These are phyloP conservation scores for Grammomys dolichurus DNA, from an alignment of 2,113 vertebrate genomes.

Conservation along the genomic window DNA sequence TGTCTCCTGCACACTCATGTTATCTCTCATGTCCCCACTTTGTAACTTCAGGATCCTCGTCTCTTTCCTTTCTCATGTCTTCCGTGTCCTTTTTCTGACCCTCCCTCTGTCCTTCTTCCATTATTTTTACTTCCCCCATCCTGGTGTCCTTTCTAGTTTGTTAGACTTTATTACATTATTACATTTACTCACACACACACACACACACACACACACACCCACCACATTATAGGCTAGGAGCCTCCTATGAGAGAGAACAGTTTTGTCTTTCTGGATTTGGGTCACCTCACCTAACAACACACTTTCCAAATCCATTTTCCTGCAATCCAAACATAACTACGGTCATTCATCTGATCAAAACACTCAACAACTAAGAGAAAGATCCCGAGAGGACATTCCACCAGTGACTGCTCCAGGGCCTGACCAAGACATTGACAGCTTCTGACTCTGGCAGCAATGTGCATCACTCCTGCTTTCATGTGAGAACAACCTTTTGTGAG, in stretches of 20 bases:
- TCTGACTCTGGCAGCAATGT: neutral
- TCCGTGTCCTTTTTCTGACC: neutral
- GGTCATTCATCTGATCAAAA: neutral
- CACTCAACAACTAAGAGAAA: neutral
- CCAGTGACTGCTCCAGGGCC: neutral
- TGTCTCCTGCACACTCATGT: neutral
- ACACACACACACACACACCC: neutral
- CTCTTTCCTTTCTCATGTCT: neutral
- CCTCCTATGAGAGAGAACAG: neutral
- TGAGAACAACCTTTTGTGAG: rapidly evolving
- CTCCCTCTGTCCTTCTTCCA: neutral
- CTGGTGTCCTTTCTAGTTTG: neutral
- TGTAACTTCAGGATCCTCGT: neutral
- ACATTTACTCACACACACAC: neutral
- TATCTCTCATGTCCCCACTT: neutral
- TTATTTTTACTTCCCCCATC: neutral
- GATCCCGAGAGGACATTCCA: neutral
- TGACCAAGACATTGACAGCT: neutral
- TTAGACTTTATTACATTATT: neutral
- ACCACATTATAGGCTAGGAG: neutral
- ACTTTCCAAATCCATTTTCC: neutral
- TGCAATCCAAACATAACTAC: neutral
- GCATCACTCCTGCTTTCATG: rapidly evolving
- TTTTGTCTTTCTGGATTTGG: neutral
- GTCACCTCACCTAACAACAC: neutral